A percentile compares a stretch with the other conserved stretches of the same genome.
Evolutionary conservation across 2,888 invertebrate species (phyloP).

Genomic region (Vanessa cardui): DNA sequence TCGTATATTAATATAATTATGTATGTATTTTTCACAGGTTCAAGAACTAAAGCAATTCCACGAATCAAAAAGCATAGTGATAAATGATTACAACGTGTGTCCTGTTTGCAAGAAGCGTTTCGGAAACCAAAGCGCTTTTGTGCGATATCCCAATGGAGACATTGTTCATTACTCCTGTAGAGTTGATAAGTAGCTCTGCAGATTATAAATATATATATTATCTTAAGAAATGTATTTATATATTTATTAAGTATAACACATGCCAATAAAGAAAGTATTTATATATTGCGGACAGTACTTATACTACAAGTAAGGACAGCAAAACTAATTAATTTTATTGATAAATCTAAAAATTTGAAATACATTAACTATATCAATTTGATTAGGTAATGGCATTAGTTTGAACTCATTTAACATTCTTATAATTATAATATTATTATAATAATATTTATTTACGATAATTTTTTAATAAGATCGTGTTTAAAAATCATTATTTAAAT

Average conservation of each 20-base stretch:
- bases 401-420: too few relatives aligned
- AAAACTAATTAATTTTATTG: too few relatives aligned
- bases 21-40: conserved; percentile 71
- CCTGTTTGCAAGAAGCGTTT: conserved; percentile 96
- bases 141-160: conserved; percentile 94
- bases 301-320: too few relatives aligned
- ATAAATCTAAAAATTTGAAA: too few relatives aligned
- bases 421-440: too few relatives aligned
- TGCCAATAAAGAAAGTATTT: too few relatives aligned
- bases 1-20: background rate
- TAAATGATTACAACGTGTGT: conserved; percentile 94
- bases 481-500: too few relatives aligned
- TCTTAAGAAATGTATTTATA: background rate
- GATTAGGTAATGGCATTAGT: too few relatives aligned
- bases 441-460: too few relatives aligned
- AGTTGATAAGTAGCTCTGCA: conserved; percentile 43
- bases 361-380: too few relatives aligned
- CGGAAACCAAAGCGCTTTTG: conserved; percentile 96
- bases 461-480: too few relatives aligned
- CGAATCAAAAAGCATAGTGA: conserved; percentile 91
- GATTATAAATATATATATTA: background rate
- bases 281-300: too few relatives aligned
- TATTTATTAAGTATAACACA: background rate
- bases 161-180: conserved; percentile 96
- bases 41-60: conserved; percentile 90